Evolutionary conservation across 2,113 vertebrate species (phyloP).

Genomic region (Onychostruthus taczanowskii): DNA sequence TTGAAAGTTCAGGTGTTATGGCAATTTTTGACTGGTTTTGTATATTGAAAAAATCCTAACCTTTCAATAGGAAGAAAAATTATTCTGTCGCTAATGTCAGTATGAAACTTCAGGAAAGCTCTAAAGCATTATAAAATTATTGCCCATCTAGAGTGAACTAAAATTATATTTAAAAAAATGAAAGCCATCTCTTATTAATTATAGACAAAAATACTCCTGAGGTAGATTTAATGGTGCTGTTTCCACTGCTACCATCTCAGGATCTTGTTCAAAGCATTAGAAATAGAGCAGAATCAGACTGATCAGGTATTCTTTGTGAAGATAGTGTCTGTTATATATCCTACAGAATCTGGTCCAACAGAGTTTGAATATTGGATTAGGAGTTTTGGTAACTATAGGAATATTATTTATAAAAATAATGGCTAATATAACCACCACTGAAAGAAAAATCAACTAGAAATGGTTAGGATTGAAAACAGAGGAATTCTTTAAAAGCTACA

Average conservation of each 20-base stretch:
- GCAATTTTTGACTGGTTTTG: not conserved
- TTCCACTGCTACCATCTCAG: not conserved
- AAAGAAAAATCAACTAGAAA: not conserved
- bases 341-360: not conserved
- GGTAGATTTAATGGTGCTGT: not conserved
- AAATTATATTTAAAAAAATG: not conserved
- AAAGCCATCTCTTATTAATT: not conserved
- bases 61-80: not conserved
- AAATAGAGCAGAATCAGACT: not conserved
- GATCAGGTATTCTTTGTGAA: not conserved
- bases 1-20: not conserved
- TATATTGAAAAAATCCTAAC: not conserved
- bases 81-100: not conserved
- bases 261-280: not conserved
- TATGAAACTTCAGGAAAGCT: not conserved
- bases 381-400: not conserved
- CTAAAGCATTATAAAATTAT: not conserved
- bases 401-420: not conserved
- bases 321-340: not conserved
- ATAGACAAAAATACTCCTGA: not conserved
- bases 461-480: not conserved
- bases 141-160: not conserved
- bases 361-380: not conserved
- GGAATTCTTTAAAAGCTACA: not conserved
- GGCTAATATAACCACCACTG: not conserved